Evolutionary conservation across 2,797 vertebrate genomes (phyloP), one percentile per base, ranked within the genome.

Genomic region (Percopsis omiscomaycus): DNA sequence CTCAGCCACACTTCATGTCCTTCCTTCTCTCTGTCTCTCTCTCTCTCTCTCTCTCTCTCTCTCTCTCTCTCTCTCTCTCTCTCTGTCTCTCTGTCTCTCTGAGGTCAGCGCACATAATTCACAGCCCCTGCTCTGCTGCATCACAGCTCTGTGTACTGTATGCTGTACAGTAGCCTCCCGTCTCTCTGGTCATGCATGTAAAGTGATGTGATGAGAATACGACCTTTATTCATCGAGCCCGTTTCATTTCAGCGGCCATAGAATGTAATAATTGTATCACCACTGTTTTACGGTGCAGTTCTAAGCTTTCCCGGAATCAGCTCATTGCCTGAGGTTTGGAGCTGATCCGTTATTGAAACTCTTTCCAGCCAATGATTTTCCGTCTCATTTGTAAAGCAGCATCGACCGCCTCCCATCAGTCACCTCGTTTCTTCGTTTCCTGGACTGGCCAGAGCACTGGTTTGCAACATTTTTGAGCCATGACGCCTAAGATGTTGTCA

Each of bases 361-460:
- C 60, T 22, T 68, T 82, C 79, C 66, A 78, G 73, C 37, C n/a
- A 86, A 77, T 55, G 82, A 85, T 82, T 83, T 88, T 14, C 82
- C 76, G 83, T 83, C 84, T 74, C 59, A 30, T 81, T 59, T 74
- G 53, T 74, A 66, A 81, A 75, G 68, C 61, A n/a, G 59, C 71
- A 84, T 81, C 74, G 80, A 80, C 70, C 57, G 6, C 55, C 14
- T 29, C 28, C 49, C 56, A 64, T 77, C 44, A 45, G 66, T 64
- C 0, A 0, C 59, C 65, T 47, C 30, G 51, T 61, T 54, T 49
- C 61, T 50, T 72, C 28, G 59, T 42, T 66, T 48, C 50, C 63
- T 68, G 59, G 29, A 44, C 6, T 12, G 37, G 37, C 15, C 52
- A 58, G 16, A 69, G n/a, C 57, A 69, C 67, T 10, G 45, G 1